Evolutionary conservation across 2,113 vertebrate genomes (phyloP), one percentile per base, ranked within the genome.

Genomic region (Ceyx cyanopectus): DNA sequence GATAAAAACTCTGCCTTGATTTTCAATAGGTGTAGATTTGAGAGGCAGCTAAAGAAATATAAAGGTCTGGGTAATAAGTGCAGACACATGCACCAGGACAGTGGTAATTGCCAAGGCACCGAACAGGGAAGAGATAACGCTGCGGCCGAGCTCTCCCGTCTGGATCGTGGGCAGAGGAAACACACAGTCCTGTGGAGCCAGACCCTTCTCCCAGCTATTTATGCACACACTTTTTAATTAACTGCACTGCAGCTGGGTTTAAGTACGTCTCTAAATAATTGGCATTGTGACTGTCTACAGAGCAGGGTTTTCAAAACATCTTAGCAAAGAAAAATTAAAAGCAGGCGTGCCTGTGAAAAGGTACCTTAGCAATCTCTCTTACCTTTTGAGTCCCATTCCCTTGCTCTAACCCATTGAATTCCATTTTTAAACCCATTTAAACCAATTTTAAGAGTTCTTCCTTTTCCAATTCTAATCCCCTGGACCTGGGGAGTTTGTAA

Each of bases 361-460:
- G 41, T 26, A 67, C n/a, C 24, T 73, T 34, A 32, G 54, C 29
- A 79, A 73, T 67, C 16, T 66, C 70, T 90, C 58, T 58, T 87
- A 76, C 57, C n/a, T 76, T 85, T 58, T n/a, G 50, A 77, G 11
- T 29, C 78, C 48, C 58, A 32, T 76, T 92, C 32, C 62, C 66
- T 72, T 50, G 30, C 46, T 84, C 66, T 87, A 70, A 92, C 41
- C 54, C 62, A 68, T 32, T 76, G 53, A 90, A 81, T 79, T 75
- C 37, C 20, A 58, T 69, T 93, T 96, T 81, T 53, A 84, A 87
- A 87, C 37, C 74, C 74, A 93, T 93, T 96, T 51, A 89, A 85
- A 87, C 56, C 32, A 62, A 82, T 85, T 93, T 85, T 56, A 82
- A 87, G 68, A 85, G 84, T 54, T 67, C 23, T 12, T 80, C 37